These are phyloP conservation scores for Trissolcus basalis DNA, from an alignment of 1,140 invertebrate genomes.

Conservation along the genomic window DNA sequence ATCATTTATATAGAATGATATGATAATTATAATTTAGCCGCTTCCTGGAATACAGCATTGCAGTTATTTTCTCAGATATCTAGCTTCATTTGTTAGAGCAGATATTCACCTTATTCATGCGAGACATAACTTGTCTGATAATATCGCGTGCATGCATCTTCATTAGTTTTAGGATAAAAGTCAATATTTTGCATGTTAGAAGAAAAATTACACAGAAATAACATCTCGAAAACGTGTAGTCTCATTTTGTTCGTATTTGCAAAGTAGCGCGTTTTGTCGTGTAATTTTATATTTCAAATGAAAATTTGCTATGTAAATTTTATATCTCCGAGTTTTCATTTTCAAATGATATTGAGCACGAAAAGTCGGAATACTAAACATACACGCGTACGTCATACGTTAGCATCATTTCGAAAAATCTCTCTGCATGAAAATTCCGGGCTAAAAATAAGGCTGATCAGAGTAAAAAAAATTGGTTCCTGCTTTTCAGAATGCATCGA, in stretches of 20 bases:
- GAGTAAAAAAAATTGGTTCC: conserved; percentile 51
- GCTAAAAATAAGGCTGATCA: conserved; percentile 14
- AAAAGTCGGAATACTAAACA: conserved; percentile 49
- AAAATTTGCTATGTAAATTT: too few species aligned
- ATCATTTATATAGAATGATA: conserved; percentile 35
- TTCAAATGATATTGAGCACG: conserved; percentile 35
- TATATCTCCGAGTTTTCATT: conserved; percentile 32
- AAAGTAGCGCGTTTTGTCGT: too few species aligned
- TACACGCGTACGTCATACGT: conserved; percentile 35
- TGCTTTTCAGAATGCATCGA: conserved; percentile 39
- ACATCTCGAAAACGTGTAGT: too few species aligned
- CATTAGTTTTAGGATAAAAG: conserved; percentile 49
- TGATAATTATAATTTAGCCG: conserved; percentile 39
- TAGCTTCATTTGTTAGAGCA: conserved; percentile 54
- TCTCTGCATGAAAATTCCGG: conserved; percentile 35
- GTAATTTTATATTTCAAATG: too few species aligned
- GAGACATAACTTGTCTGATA: conserved; percentile 56
- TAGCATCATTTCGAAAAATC: conserved; percentile 42
- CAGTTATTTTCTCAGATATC: conserved; percentile 52
- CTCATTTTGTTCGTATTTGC: too few species aligned
- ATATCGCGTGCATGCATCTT: conserved; percentile 52
- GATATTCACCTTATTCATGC: conserved; percentile 58
- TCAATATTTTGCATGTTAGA: conserved; percentile 32
- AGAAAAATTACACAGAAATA: conserved; percentile 6
- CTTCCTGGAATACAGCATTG: conserved; percentile 30